Conservation (phyloP, 2,888 invertebrate genomes). For the Watsonalla binaria region DNA sequence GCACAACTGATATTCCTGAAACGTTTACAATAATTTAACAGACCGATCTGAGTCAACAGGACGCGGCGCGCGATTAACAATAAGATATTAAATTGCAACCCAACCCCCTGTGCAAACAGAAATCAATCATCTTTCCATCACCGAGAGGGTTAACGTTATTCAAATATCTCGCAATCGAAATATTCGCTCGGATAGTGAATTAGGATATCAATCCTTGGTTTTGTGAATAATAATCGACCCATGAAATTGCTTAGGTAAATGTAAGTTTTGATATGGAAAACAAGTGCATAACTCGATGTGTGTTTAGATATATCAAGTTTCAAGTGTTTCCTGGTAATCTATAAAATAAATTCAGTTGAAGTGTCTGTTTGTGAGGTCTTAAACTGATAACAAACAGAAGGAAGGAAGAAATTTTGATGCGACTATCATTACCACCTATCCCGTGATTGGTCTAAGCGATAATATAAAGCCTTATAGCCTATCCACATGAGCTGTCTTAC, state of each 20-base stretch:
- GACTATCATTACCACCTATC: too few relatives aligned
- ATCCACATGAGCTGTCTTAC: too few relatives aligned
- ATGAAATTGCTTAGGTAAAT: neutral
- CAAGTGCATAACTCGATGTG: too few relatives aligned
- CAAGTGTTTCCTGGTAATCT: neutral
- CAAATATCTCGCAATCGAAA: conserved; percentile 60
- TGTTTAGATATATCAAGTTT: neutral
- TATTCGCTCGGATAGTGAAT: conserved; percentile 41
- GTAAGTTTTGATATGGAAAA: neutral
- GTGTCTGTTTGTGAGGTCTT: too few relatives aligned
- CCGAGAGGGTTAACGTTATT: conserved; percentile 68
- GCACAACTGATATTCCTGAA: conserved; percentile 45
- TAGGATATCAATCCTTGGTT: conserved; percentile 15
- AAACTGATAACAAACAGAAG: too few relatives aligned
- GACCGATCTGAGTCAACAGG: conserved; percentile 39
- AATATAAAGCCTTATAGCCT: too few relatives aligned
- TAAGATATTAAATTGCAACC: conserved; percentile 72
- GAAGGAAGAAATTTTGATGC: too few relatives aligned
- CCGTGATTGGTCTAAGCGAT: too few relatives aligned
- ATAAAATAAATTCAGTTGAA: too few relatives aligned
- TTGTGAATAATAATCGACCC: conserved; percentile 3
- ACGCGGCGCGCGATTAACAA: conserved; percentile 61
- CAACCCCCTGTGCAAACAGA: conserved; percentile 68
- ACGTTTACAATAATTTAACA: conserved; percentile 56
- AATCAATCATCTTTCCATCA: conserved; percentile 75